Conservation (phyloP, 1,140 invertebrate species). For the Stegodyphus mimosarum region DNA sequence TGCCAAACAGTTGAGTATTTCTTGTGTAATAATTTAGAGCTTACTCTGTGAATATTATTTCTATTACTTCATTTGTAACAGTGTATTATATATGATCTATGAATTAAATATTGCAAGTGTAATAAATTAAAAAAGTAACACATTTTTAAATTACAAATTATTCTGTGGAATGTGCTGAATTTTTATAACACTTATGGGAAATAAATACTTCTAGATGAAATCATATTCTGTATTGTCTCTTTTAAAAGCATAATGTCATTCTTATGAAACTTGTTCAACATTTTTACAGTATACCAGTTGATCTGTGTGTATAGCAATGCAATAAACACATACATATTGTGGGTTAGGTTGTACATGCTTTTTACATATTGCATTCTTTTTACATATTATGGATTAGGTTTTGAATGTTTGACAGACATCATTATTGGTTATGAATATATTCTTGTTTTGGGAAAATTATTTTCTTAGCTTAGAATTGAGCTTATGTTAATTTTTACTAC, state of each 20-base stretch:
- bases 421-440: no score
- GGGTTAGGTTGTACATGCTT: no score
- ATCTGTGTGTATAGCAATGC: no score
- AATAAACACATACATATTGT: no score
- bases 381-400: no score
- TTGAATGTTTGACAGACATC: no score
- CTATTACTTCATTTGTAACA: neutral
- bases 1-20: conserved; percentile 26
- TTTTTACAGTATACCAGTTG: no score
- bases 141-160: conserved; percentile 39
- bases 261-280: neutral
- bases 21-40: conserved; percentile 34
- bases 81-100: neutral
- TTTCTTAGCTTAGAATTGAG: no score
- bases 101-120: neutral
- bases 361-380: no score
- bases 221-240: neutral
- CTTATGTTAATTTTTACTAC: no score
- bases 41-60: conserved; percentile 13
- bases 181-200: conserved; percentile 51
- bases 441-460: no score
- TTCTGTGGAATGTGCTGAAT: conserved; percentile 44
- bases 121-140: neutral
- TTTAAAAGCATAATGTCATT: neutral
- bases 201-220: conserved; percentile 52